Conservation (phyloP, 2,888 invertebrate genomes). For the Troides oblongomaculatus region DNA sequence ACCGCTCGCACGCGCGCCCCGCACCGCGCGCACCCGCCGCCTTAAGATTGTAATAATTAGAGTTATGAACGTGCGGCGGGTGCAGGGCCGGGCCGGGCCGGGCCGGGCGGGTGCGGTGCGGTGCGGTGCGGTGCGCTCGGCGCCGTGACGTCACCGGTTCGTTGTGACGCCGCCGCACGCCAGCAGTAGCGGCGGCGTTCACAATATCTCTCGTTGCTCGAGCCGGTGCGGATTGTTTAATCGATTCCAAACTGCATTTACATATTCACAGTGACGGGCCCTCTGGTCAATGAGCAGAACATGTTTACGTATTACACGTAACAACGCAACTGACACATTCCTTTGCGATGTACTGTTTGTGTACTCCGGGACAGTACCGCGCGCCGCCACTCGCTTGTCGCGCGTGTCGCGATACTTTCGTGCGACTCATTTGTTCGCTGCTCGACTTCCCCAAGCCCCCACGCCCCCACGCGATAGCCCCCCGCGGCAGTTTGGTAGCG, state of each 20-base stretch:
- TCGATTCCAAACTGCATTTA: background rate
- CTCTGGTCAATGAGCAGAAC: too few species aligned
- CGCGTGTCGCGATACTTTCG: constrained; percentile 11
- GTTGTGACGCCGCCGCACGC: too few species aligned
- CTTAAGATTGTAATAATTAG: constrained; percentile 40
- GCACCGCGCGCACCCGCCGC: constrained; percentile 15
- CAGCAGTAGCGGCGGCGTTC: too few species aligned
- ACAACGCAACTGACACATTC: too few species aligned
- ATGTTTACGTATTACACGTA: too few species aligned
- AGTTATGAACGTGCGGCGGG: constrained; percentile 43
- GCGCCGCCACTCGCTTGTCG: constrained; percentile 6
- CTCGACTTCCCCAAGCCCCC: background rate
- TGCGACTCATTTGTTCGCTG: constrained; percentile 19
- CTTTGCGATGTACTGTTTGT: too few species aligned
- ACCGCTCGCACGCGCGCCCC: background rate
- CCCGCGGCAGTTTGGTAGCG: background rate
- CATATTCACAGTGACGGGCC: too few species aligned
- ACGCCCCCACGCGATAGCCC: too few species aligned
- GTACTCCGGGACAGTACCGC: too few species aligned
- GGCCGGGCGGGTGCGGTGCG: background rate
- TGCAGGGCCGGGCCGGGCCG: constrained; percentile 9
- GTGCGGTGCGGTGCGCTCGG: background rate
- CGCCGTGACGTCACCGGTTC: background rate
- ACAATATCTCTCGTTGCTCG: background rate
- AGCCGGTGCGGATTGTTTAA: background rate